Conservation (phyloP, 2,888 invertebrate genomes). For the Hirtodrosophila trivittata region DNA sequence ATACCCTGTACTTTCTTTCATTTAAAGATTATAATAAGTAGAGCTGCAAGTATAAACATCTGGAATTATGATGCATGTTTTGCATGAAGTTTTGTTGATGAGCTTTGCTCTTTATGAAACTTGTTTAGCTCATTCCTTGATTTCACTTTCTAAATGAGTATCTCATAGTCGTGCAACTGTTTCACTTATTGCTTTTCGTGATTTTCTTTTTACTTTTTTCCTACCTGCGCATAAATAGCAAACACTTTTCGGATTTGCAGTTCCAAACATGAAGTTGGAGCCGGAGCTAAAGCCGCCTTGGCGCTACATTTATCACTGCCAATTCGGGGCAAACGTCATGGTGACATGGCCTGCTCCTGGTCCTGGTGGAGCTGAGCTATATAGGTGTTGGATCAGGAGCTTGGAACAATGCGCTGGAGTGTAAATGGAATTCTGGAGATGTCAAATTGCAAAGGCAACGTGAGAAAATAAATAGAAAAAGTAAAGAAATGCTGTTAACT, state of each 20-base stretch:
- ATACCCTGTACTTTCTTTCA: too few relatives aligned
- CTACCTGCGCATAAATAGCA: constrained; percentile 73
- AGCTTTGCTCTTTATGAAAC: too few relatives aligned
- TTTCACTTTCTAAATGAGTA: too few relatives aligned
- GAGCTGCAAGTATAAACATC: too few relatives aligned
- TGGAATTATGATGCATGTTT: too few relatives aligned
- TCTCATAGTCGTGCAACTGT: constrained; percentile 1
- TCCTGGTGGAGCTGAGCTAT: constrained; percentile 9
- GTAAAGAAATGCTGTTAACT: constrained; percentile 50
- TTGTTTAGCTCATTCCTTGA: too few relatives aligned
- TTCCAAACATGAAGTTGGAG: constrained; percentile 41
- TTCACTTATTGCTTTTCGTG: too few relatives aligned
- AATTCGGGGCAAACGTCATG: constrained; percentile 61
- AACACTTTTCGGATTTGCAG: constrained; percentile 67
- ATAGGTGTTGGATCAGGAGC: constrained; percentile 20
- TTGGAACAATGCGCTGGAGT: constrained; percentile 64
- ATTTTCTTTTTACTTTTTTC: constrained; percentile 21
- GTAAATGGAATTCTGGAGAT: constrained; percentile 74
- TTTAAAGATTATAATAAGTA: too few relatives aligned
- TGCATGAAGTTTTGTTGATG: too few relatives aligned
- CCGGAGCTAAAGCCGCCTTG: constrained; percentile 37
- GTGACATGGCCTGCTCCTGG: too few relatives aligned
- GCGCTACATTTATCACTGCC: constrained; percentile 74
- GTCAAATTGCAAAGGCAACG: constrained; percentile 63
- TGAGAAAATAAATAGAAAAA: constrained; percentile 20